Evolutionary conservation across 2,888 invertebrate species (phyloP), one percentile per base, ranked within the genome.

Genomic region (Deroplatys truncata): DNA sequence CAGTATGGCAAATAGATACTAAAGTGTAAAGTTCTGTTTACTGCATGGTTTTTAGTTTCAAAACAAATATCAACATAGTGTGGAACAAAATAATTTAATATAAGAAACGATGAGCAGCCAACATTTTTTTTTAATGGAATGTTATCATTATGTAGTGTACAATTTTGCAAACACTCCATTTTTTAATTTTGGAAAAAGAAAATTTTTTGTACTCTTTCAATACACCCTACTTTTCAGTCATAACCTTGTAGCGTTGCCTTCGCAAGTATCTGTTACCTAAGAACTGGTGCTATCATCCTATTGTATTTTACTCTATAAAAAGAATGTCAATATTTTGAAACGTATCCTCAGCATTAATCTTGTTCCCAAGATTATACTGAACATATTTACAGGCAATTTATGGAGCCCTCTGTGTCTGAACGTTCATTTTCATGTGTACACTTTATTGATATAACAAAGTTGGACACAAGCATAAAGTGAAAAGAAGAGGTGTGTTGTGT

Each of bases 401-500:
- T 72, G 56, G 56, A 72, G 56, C 25, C 56, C 56, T 72, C 56
- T 72, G 56, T 72, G 56, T 72, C 56, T 72, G 56, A 72, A 2
- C 7, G 20, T 15, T 72, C 56, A 72, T 72, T 72, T n/a, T 72
- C 20, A 72, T 72, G 56, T 72, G 56, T 72, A 72, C 56, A 72
- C 56, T 72, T 72, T 72, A 72, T 72, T 25, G 56, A 72, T 72
- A 72, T 72, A 72, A 72, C 56, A 89, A 82, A 43, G 85, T 84
- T 89, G 89, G 89, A 85, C 89, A 88, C 85, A 85, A 35, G 15
- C 28, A 85, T 85, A 84, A 35, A 35, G 83, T 72, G 56, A 72
- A 72, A 72, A 72, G 56, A 72, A 72, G 82, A 87, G 87, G 35
- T 87, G 87, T 82, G 87, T 72, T 86, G 84, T 84, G 84, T 35